These are phyloP conservation scores for Cuculus canorus DNA, from an alignment of 2,797 vertebrate genomes.

Conservation along the genomic window DNA sequence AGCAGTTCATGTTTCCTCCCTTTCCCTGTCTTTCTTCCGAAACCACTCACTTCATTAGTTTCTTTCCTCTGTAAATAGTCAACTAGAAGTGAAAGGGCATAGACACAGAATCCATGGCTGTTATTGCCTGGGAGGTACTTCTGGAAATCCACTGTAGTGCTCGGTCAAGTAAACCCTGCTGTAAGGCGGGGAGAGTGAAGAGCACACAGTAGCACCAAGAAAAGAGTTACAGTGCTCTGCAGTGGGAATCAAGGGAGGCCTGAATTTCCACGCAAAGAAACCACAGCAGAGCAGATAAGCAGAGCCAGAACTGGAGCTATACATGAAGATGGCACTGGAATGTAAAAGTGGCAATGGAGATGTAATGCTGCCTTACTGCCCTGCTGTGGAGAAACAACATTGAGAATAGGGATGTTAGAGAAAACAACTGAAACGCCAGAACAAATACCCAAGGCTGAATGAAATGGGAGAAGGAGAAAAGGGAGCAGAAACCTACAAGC, in stretches of 20 bases:
- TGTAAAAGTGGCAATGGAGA: neutral
- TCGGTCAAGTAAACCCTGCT: neutral
- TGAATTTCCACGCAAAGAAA: neutral
- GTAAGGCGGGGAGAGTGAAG: neutral
- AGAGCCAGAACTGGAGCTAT: neutral
- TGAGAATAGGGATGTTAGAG: fast-evolving
- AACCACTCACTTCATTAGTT: conserved; percentile 29
- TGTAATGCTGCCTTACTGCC: neutral
- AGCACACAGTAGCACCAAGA: neutral
- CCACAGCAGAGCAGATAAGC: neutral
- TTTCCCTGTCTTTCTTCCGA: conserved; percentile 22
- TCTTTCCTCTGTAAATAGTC: conserved; percentile 9
- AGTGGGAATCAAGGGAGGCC: neutral
- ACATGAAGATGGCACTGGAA: fast-evolving
- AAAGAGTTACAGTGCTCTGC: neutral
- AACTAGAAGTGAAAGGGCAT: neutral
- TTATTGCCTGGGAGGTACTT: neutral
- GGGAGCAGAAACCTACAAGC: neutral
- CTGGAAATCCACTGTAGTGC: neutral
- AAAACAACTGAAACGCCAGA: neutral
- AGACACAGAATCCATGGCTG: neutral
- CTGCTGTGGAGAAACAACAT: neutral
- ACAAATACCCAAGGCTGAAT: neutral
- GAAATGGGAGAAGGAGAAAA: neutral
- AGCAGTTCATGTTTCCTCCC: conserved; percentile 31